Percentiles rank a stretch among this genome's conserved stretches.
phyloP scores from a whole-genome alignment of 2,113 vertebrate genomes.

The Psephotus haematonotus region DNA sequence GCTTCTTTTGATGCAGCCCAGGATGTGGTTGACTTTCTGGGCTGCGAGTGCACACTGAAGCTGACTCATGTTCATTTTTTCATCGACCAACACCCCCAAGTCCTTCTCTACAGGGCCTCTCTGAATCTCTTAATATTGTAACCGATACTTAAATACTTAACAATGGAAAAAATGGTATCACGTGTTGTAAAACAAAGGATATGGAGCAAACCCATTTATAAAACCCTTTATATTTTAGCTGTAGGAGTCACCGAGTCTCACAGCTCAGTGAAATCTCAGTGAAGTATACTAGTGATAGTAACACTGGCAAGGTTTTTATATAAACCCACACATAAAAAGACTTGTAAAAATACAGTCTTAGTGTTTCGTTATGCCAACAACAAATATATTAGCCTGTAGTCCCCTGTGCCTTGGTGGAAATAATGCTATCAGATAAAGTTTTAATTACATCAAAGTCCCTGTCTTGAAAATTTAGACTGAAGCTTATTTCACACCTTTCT shows the following conservation, averaged over 20 bases:
- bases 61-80: too few species aligned
- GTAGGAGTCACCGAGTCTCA: neutral
- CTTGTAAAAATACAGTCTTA: neutral
- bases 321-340: neutral
- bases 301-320: neutral
- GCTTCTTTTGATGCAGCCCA: too few species aligned
- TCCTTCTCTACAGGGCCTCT: too few species aligned
- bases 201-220: neutral
- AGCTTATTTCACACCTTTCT: slow-evolving; percentile 1
- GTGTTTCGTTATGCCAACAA: neutral
- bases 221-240: neutral
- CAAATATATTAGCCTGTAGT: neutral
- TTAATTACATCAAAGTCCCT: slow-evolving; percentile 27
- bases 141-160: neutral
- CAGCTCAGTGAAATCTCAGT: neutral
- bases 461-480: slow-evolving; percentile 19
- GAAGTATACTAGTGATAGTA: neutral
- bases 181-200: neutral
- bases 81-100: too few species aligned
- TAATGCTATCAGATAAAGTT: neutral
- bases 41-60: too few species aligned
- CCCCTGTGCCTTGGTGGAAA: neutral
- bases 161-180: neutral
- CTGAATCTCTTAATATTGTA: too few species aligned
- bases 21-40: too few species aligned